These are phyloP conservation scores for Onychostruthus taczanowskii DNA, from an alignment of 2,113 vertebrate species.

Conservation along the genomic window DNA sequence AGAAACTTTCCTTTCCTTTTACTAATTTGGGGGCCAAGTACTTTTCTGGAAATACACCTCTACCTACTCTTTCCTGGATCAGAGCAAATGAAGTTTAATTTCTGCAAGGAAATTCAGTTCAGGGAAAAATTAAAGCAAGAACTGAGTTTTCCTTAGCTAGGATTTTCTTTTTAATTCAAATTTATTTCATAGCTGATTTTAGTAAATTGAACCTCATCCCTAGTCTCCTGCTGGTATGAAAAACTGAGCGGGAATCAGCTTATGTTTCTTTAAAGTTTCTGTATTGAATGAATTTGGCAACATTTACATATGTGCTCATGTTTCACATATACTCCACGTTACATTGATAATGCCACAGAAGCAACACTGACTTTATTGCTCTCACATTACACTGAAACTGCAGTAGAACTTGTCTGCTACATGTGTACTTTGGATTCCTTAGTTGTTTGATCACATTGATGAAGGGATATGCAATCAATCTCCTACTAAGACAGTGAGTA, in stretches of 20 bases:
- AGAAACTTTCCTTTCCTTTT: not conserved
- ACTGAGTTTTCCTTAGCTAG: not conserved
- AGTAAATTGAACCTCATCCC: not conserved
- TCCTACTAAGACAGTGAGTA: slow-evolving; percentile 82
- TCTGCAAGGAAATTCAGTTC: not conserved
- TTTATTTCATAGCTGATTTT: not conserved
- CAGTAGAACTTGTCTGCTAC: slow-evolving; percentile 52
- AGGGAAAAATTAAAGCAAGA: not conserved
- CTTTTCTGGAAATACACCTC: not conserved
- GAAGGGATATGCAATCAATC: slow-evolving; percentile 82
- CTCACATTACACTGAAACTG: slow-evolving; percentile 5
- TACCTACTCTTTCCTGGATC: not conserved
- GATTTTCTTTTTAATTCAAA: not conserved
- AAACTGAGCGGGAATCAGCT: not conserved
- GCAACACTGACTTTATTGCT: slow-evolving; percentile 13
- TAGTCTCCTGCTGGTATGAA: not conserved
- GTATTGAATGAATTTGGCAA: not conserved
- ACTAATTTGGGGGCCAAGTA: not conserved
- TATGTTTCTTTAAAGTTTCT: not conserved
- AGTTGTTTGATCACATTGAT: slow-evolving; percentile 79
- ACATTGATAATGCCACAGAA: not conserved
- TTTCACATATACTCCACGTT: not conserved
- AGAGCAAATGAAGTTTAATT: not conserved
- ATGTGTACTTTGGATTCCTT: slow-evolving; percentile 70
- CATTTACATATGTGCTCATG: not conserved